Base-by-base conservation (phyloP, 2,888 invertebrate genomes). In the Eristalis intricaria region DNA sequence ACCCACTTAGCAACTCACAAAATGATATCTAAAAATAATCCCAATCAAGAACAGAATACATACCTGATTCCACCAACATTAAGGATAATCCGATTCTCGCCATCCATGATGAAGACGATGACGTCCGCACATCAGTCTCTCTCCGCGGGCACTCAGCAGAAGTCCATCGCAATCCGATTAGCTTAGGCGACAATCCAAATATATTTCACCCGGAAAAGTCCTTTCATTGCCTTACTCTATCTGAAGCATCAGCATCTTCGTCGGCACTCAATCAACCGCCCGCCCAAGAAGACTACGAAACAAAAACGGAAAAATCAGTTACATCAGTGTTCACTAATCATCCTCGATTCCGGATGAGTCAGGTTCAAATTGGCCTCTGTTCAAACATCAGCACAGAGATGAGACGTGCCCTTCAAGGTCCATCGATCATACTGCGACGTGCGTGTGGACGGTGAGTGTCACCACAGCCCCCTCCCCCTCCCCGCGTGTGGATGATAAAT, bases 21-120 rank as follows among this genome's bases (percentile, higher is more conserved):
- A 38, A 38, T 35, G 35, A 35, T 35, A 2, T 38, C 38, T 38
- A 38, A 38, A 13, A 13, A 38, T 11, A 23, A 23, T 23, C 3
- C 4, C 26, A 26, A 60, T 60, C 26, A 60, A 60, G 5, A 5
- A 26, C 13, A 60, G 60, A 13, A 69, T 50, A 71, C 92, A 91
- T 90, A 97, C 94, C 97, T 95, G 93, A 98, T 98, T 89, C 98
- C 98, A 89, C 98, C 98, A 92, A 98, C 98, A 94, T 98, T 98
- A 92, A 98, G 94, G 93, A 98, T 97, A 91, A 98, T 97, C 92
- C 98, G 95, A 94, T 98, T 98, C 94, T 98, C 98, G 90, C 97
- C 96, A 95, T 97, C 97, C 96, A 97, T 96, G 91, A 90, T 92
- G 90, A 63, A 29, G 91, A 90, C 91, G 90, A 84, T 79, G 74